Base-by-base conservation (phyloP, 2,888 invertebrate genomes). In the Pilophorus perplexus region DNA sequence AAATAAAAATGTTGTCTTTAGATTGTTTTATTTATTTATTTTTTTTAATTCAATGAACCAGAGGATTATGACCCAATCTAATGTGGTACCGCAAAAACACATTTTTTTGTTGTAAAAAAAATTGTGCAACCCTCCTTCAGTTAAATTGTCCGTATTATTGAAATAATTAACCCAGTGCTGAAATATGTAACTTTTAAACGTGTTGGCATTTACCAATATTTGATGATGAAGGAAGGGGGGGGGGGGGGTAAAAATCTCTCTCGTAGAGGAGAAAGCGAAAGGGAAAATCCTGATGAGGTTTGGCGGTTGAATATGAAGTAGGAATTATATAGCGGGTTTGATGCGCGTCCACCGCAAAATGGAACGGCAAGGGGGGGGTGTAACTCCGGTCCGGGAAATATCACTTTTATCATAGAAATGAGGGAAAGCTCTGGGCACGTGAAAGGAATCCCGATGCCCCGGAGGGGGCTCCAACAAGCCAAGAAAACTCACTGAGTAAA, bases 361-460 rank as follows among this genome's bases (percentile, higher is more conserved):
- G 28, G 28, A 12, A 10, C 16, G 2, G 52, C 18, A 25, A n/a
- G 14, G 14, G 28, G 8, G 16, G 52, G 16, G 27, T 5, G 48
- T 3, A 10, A 20, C 20, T 18, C 3, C 22, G 8, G 10, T 18
- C 16, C 16, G 28, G 28, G 28, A 28, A 52, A 52, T 52, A 52
- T 52, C 52, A 52, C 52, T 52, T 52, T 52, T 52, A 52, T 28
- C 52, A 52, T 52, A 52, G 52, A 52, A 52, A 52, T 16, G 52
- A 52, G 28, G 52, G 46, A 16, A 42, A 48, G 28, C 10, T 12
- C 4, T 23, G 18, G 28, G 27, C 25, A 52, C 52, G 28, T 52
- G 52, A 52, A 52, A 52, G 52, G 52, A 52, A 52, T 52, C 6
- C 28, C 28, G 52, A 52, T 52, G 27, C 2, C 16, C 22, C 2